Evolutionary conservation across 2,888 invertebrate genomes (phyloP), one percentile per base, ranked within the genome.

Genomic region (Cantharis lateralis): DNA sequence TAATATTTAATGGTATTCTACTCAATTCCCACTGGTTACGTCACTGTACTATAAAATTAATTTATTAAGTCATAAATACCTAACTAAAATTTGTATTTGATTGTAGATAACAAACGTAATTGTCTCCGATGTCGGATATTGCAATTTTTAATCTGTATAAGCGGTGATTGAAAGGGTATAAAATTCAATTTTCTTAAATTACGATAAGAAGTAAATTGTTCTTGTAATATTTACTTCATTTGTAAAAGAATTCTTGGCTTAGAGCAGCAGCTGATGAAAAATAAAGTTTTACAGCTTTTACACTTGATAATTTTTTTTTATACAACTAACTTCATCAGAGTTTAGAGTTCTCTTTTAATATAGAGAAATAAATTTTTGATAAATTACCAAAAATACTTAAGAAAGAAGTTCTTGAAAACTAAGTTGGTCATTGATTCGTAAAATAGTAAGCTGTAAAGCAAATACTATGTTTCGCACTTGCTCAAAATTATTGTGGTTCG

Each of bases 401-500:
- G n/a, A n/a, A 7, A 48, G n/a, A 0, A n/a, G 48, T 48, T 48
- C n/a, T 48, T 48, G n/a, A 48, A 48, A 48, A n/a, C 9, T n/a
- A 48, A 32, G 13, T 48, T 48, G 48, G 48, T 7, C n/a, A 71
- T 71, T 15, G 32, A 32, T 32, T 32, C 13, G 32, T 32, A 32
- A 32, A 32, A 32, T 32, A n/a, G n/a, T n/a, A 32, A 32, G 32
- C 28, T 20, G 71, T 63, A 64, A 72, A 66, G 77, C 79, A 86
- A 87, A 87, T 86, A 87, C 86, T 87, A 84, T 85, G 85, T 85
- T 87, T 87, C 86, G 85, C 87, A 86, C 87, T 86, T 85, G 85
- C 80, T 79, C 71, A 77, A 75, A 80, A 78, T 80, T 80, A 75
- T 81, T 75, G 78, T 79, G 81, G 80, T 77, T 80, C 80, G 76